Evolutionary conservation across 2,797 vertebrate species (phyloP), one percentile per base, ranked within the genome.

Genomic region (Denticeps clupeoides): DNA sequence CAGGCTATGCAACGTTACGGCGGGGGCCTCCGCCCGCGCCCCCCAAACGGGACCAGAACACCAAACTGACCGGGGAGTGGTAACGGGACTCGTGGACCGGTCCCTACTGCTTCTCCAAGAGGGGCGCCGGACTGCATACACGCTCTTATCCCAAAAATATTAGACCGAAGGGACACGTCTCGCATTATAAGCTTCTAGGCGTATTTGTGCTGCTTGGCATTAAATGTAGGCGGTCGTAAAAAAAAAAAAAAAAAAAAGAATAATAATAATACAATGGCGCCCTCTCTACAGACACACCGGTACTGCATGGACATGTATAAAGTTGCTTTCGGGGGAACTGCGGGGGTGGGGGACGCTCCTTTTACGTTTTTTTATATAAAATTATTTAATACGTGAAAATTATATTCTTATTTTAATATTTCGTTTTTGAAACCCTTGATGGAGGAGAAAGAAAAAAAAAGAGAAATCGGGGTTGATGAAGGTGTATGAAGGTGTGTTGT

Each of bases 31-130:
- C 92, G 11, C 94, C 95, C 0, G 82, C 90, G 0, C 93, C 95
- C 3, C 93, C 95, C 0, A 99, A 98, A 65, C 85, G 93, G 80
- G 95, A 97, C 88, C 90, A 97, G 77, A 99, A 81, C 80, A 99
- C 94, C 73, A 97, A 96, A 81, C 85, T 98, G 63, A 96, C 91
- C 0, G 72, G 89, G 63, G 94, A 97, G 35, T 97, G 92, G 90
- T 91, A 81, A 69, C 31, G 12, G 41, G 37, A 41, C 21, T 38
- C 31, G 21, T 13, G 21, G n/a, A n/a, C n/a, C n/a, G n/a, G n/a
- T n/a, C n/a, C n/a, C n/a, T n/a, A n/a, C n/a, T n/a, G n/a, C n/a
- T 29, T 38, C 13, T 10, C 23, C 53, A 53, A 40, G 4, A 11
- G 41, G 47, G 43, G 44, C n/a, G n/a, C n/a, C n/a, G n/a, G n/a